Percentiles rank a stretch among this genome's conserved stretches.
phyloP scores from a whole-genome alignment of 2,113 vertebrate genomes.

The Notiomystis cincta region DNA sequence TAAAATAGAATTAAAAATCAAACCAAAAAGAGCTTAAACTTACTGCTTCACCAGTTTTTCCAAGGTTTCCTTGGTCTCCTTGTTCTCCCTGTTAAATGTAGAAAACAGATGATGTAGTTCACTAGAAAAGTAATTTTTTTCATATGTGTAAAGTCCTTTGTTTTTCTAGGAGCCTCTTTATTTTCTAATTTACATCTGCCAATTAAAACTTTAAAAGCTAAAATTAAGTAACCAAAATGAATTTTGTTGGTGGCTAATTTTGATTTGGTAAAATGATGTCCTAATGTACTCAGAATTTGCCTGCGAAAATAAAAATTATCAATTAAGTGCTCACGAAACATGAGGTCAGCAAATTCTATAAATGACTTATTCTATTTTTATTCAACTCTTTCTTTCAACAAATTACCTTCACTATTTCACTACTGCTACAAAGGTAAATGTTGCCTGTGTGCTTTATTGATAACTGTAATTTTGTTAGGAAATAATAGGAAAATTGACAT shows the following conservation, averaged over 20 bases:
- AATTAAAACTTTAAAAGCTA: not conserved
- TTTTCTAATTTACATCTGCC: not conserved
- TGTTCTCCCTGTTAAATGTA: constrained; percentile 84
- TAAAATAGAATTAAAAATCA: not conserved
- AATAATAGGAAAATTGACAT: not conserved
- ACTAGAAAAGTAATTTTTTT: constrained; percentile 29
- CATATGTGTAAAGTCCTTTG: not conserved
- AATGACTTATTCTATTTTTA: not conserved
- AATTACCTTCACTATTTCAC: not conserved
- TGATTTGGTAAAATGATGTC: not conserved
- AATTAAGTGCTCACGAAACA: not conserved
- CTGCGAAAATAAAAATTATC: not conserved
- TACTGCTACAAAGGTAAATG: not conserved
- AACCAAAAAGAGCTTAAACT: constrained; percentile 62
- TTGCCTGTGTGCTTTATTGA: not conserved
- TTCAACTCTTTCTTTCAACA: not conserved
- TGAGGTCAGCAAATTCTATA: not conserved
- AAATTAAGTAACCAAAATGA: not conserved
- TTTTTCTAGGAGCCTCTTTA: not conserved
- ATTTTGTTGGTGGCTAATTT: not conserved
- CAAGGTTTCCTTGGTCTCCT: constrained; percentile 85
- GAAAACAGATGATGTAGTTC: constrained; percentile 23
- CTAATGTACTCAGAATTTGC: not conserved
- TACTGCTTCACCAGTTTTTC: constrained; percentile 89
- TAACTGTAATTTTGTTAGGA: not conserved